Base-by-base conservation (phyloP, 2,888 invertebrate genomes). In the Mesorhabditis spiculigera region DNA sequence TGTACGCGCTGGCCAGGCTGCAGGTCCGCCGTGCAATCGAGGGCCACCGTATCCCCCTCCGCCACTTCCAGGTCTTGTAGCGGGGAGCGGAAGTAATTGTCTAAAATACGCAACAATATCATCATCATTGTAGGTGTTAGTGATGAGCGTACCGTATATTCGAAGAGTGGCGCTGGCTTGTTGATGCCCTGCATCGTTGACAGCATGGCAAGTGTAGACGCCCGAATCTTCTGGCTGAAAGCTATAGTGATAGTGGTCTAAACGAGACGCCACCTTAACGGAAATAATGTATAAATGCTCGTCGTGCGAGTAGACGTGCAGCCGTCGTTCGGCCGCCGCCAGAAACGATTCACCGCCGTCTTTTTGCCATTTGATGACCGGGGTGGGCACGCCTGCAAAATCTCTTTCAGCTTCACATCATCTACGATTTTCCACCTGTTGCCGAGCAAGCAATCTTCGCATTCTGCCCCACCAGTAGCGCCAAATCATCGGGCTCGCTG, bases 391-490 rank as follows among this genome's bases (percentile, higher is more conserved):
- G 4, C 76, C 75, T 73, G 43, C 6, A 58, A 41, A 43, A 42
- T 66, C 44, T 1, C 66, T 66, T 13, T 43, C 44, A 41, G 2
- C 42, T 43, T 66, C 44, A 43, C 66, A 8, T 3, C 63, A n/a
- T 63, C 42, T 68, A 13, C 16, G 43, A 42, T 13, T 42, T 42
- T 6, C 62, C 42, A 73, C 78, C 80, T 43, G 68, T 68, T 4
- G 78, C 78, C 8, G 78, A 73, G 67, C 80, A 80, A 10, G 71
- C 66, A 10, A 80, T 75, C 63, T 74, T 75, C 5, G 78, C 78
- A 61, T 75, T 79, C 44, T 75, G 75, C 4, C 78, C 80, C 4
- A 75, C 74, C 3, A 80, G 66, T 0, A 80, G 61, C 1, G 75
- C 67, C 68, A 78, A 71, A 58, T 80, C 78, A 42, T 73, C 71